These are phyloP conservation scores for Coregonus suidteri DNA, from an alignment of 2,797 vertebrate species.

Conservation along the genomic window DNA sequence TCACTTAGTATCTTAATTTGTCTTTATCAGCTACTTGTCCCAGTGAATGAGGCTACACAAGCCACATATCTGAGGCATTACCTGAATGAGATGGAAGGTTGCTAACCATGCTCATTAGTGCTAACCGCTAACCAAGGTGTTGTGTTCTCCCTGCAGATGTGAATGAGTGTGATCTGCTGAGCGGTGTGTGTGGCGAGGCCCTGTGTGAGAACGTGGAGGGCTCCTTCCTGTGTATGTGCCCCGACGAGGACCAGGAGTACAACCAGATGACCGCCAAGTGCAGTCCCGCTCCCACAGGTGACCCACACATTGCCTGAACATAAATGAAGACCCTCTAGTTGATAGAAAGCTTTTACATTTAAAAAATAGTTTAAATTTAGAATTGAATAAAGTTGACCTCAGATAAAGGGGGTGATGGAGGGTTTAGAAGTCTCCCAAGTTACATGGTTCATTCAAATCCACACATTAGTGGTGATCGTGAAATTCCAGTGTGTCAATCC, in stretches of 20 bases:
- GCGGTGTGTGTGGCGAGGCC: slow-evolving; percentile 90
- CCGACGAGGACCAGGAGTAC: slow-evolving; percentile 85
- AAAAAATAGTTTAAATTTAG: too few relatives aligned
- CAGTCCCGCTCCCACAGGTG: slow-evolving; percentile 81
- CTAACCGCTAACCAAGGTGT: background rate
- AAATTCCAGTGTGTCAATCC: background rate
- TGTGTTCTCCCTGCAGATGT: slow-evolving; percentile 77
- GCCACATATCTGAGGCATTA: background rate
- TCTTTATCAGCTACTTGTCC: background rate
- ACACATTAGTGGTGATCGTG: background rate
- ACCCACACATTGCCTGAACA: slow-evolving; percentile 16
- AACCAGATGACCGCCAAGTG: slow-evolving; percentile 89
- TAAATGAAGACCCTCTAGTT: background rate
- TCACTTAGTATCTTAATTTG: background rate
- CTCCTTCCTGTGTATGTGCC: slow-evolving; percentile 88
- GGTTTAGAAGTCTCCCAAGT: background rate
- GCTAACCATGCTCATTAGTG: background rate
- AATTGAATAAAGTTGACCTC: background rate
- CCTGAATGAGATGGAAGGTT: slow-evolving; percentile 8
- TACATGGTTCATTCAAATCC: background rate
- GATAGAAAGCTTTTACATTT: background rate
- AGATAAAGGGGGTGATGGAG: background rate
- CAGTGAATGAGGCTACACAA: background rate
- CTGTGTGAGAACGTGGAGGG: slow-evolving; percentile 91
- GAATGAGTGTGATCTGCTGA: slow-evolving; percentile 92